Base-by-base conservation (phyloP, 2,797 vertebrate genomes). In the Mormyrus hasselquistii region DNA sequence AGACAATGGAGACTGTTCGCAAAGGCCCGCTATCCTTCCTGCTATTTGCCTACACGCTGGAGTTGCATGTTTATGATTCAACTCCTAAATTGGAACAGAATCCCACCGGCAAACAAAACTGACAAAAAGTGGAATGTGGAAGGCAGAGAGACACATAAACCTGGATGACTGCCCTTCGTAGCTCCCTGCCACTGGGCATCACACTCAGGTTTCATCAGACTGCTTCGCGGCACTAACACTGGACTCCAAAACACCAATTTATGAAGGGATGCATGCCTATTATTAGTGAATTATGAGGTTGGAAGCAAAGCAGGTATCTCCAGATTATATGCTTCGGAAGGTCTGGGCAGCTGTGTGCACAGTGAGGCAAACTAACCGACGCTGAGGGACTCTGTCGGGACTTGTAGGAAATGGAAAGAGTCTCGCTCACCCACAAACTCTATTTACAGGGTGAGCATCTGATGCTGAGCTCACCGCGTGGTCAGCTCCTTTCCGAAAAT, bases 261-360 rank as follows among this genome's bases (percentile, higher is more conserved):
- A 65, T 49, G 44, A 22, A 9, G 69, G 38, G 16, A 87, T 50
- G 57, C 41, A 44, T 25, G 34, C 38, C 41, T 47, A 34, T 83
- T 87, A 87, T 88, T 90, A 88, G 59, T 62, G 53, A 79, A 79
- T 65, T 34, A 82, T 49, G 53, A 83, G 88, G 44, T 41, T 79
- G 53, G 88, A 90, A 79, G 8, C 84, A 47, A 5, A 52, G 52
- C 84, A 87, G 25, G 69, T 29, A 89, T 22, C 41, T 19, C 12
- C 34, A 86, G 87, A 89, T 90, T 90, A 90, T 52, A 90, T 50
- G 69, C 19, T 53, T 86, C 5, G 38, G 19, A 87, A 49, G n/a
- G 22, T 85, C 34, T 79, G 59, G 38, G 29, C 65, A 25, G 25
- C 16, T 8, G 2, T 16, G 14, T 16, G 65, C 38, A 87, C 25